phyloP scores from a whole-genome alignment of 2,888 invertebrate genomes.

The Notodonta ziczac region DNA sequence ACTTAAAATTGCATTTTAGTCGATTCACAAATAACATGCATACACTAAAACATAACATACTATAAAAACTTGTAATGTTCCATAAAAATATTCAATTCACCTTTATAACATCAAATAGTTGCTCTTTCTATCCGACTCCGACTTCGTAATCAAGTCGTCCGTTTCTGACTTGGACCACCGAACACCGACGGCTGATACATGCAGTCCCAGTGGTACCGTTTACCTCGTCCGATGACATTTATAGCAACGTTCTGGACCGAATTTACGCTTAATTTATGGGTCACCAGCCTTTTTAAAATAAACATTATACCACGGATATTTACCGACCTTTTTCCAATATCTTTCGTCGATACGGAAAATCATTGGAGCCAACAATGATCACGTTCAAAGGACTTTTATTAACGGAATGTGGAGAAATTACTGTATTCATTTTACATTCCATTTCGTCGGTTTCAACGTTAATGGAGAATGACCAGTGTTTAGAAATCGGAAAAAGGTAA shows the following conservation, averaged over 20 bases:
- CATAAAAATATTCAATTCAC: too few species aligned
- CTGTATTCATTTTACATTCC: not conserved
- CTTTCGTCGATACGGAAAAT: constrained; percentile 14
- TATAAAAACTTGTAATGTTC: too few species aligned
- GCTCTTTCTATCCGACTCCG: not conserved
- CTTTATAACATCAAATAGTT: too few species aligned
- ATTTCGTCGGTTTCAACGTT: not conserved
- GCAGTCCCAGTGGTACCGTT: constrained; percentile 59
- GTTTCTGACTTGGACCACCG: constrained; percentile 18
- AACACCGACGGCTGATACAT: constrained; percentile 54
- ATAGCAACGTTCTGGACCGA: constrained; percentile 51
- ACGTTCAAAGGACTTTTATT: not conserved
- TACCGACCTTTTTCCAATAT: constrained; percentile 8
- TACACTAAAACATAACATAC: too few species aligned
- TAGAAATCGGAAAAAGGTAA: not conserved
- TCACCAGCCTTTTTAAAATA: constrained; percentile 35
- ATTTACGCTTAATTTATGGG: constrained; percentile 57
- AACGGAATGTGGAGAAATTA: not conserved
- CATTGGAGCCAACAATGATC: not conserved
- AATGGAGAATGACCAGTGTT: not conserved
- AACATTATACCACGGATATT: constrained; percentile 17
- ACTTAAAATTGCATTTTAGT: not conserved
- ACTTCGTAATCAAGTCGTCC: not conserved
- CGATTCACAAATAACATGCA: not conserved
- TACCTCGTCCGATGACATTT: constrained; percentile 63